Evolutionary conservation across 2,888 invertebrate genomes (phyloP).

Genomic region (Chorisops tibialis): DNA sequence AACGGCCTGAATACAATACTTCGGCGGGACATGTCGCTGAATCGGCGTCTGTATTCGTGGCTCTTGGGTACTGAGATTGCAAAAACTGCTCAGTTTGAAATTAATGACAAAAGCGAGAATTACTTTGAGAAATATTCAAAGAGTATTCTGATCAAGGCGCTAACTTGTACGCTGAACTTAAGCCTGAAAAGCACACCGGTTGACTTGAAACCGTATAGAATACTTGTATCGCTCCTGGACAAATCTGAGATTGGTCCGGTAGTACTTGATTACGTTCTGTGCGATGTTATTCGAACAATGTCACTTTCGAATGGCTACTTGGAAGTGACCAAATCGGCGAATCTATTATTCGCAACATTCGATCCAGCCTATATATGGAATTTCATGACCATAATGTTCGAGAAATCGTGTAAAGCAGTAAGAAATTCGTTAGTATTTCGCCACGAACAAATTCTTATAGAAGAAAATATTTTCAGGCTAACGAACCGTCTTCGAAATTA

Average conservation of each 20-base stretch:
- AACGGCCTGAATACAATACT: constrained; percentile 72
- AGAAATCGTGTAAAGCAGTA: constrained; percentile 56
- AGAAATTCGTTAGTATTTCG: constrained; percentile 11
- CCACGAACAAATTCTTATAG: constrained; percentile 34
- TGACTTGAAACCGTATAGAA: constrained; percentile 69
- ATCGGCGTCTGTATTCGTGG: constrained; percentile 82
- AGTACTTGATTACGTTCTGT: constrained; percentile 72
- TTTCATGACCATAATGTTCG: constrained; percentile 66
- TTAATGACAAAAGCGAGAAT: constrained; percentile 49
- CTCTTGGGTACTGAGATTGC: constrained; percentile 67
- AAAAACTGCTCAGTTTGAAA: constrained; percentile 50
- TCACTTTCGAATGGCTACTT: constrained; percentile 57
- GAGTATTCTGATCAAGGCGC: constrained; percentile 63
- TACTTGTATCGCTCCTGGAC: constrained; percentile 79
- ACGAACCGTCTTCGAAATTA: constrained; percentile 35
- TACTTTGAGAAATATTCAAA: constrained; percentile 68
- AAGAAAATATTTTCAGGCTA: constrained; percentile 38
- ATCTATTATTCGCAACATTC: constrained; percentile 75
- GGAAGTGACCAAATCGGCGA: constrained; percentile 79
- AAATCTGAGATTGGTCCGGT: constrained; percentile 80
- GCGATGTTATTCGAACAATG: constrained; percentile 70
- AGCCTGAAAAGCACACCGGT: constrained; percentile 57
- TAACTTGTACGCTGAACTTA: constrained; percentile 59
- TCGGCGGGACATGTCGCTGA: constrained; percentile 84
- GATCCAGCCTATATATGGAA: constrained; percentile 86